Conservation (phyloP, 2,113 vertebrate species). For the Ctenomys sociabilis region DNA sequence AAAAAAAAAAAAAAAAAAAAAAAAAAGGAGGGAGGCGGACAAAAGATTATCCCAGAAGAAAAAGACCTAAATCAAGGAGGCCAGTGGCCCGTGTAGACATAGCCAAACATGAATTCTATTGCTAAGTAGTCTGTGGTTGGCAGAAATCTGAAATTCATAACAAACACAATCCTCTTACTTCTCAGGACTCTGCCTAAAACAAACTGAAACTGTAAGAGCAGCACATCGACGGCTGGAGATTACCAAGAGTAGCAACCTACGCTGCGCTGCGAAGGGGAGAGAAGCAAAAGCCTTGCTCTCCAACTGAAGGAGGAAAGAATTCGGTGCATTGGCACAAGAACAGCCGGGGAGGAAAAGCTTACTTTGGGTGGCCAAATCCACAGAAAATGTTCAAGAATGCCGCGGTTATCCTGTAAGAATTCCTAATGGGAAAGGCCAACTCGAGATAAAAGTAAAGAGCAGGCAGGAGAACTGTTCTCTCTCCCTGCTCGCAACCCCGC, state of each 20-base stretch:
- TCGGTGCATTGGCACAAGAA: neutral
- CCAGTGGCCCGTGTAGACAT: neutral
- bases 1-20: neutral
- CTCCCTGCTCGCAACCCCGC: neutral
- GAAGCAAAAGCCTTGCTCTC: conserved; percentile 1
- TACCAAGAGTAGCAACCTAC: neutral
- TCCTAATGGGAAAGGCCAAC: conserved; percentile 41
- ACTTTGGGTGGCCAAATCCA: neutral
- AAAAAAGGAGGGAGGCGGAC: neutral
- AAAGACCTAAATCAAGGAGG: neutral
- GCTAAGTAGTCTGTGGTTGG: neutral
- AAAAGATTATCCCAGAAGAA: conserved; percentile 20
- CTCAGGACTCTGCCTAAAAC: conserved; percentile 38
- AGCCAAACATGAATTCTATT: conserved; percentile 36
- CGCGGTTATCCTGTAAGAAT: neutral
- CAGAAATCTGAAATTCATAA: conserved; percentile 45
- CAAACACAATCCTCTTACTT: conserved; percentile 7
- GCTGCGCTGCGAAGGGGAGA: neutral
- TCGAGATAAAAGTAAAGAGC: conserved; percentile 53
- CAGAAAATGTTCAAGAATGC: conserved; percentile 20
- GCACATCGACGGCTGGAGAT: neutral
- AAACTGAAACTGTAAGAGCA: conserved; percentile 55
- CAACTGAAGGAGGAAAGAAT: neutral
- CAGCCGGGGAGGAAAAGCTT: neutral
- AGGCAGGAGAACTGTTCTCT: neutral